Evolutionary conservation across 2,888 invertebrate species (phyloP).

Genomic region (Julus scandinavius): DNA sequence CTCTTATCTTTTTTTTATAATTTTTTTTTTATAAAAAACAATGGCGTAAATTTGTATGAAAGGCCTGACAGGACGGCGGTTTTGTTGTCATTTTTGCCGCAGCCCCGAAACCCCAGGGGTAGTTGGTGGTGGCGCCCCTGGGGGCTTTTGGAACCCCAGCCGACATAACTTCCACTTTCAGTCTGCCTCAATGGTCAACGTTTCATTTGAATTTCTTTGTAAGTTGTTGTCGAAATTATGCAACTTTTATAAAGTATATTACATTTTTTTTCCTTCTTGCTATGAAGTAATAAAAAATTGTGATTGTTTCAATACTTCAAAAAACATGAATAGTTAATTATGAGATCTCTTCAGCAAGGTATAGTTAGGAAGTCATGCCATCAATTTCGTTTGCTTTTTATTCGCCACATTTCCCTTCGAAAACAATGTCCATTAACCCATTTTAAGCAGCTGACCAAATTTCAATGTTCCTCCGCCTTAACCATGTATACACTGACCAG

Average conservation of each 20-base stretch:
- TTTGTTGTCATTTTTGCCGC: not conserved
- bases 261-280: too few species aligned
- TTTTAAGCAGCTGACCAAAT: too few species aligned
- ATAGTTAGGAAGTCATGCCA: too few species aligned
- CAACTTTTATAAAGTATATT: not conserved
- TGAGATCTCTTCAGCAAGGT: too few species aligned
- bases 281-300: too few species aligned
- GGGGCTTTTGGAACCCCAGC: not conserved
- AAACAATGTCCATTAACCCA: too few species aligned
- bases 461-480: too few species aligned
- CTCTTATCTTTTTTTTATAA: constrained; percentile 8
- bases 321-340: too few species aligned
- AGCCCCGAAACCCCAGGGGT: not conserved
- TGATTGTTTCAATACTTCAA: too few species aligned
- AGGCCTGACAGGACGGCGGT: not conserved
- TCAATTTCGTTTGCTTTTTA: too few species aligned
- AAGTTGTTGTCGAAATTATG: not conserved
- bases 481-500: too few species aligned
- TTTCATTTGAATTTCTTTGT: not conserved
- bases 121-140: constrained; percentile 17
- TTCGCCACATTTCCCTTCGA: too few species aligned
- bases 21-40: not conserved
- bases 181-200: not conserved
- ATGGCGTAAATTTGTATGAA: constrained; percentile 13
- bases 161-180: not conserved